Evolutionary conservation across 1,140 invertebrate species (phyloP).

Genomic region (Pseudomyrmex concolor): DNA sequence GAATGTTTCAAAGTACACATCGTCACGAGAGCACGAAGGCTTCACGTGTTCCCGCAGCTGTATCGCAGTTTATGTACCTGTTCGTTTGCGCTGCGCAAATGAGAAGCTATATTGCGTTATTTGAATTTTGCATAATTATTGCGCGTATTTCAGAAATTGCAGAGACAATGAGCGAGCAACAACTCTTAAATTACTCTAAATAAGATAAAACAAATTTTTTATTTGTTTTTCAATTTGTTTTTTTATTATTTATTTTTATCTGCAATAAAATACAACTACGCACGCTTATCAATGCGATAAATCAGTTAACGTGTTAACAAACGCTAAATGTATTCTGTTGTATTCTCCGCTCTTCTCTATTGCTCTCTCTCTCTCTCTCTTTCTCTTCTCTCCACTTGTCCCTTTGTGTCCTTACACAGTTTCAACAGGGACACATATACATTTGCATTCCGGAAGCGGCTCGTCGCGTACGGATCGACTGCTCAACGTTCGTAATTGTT

Average conservation of each 20-base stretch:
- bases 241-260: background rate
- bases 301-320: slow-evolving; percentile 21
- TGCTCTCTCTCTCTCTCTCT: background rate
- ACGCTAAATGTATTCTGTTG: background rate
- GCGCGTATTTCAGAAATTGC: background rate
- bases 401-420: background rate
- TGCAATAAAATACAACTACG: background rate
- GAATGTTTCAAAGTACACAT: slow-evolving; percentile 58
- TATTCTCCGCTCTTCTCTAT: background rate
- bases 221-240: too few relatives aligned
- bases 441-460: background rate
- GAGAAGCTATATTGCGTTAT: background rate
- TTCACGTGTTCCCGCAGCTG: background rate
- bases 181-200: background rate
- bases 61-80: background rate
- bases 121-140: background rate
- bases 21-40: slow-evolving; percentile 37
- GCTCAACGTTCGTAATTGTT: slow-evolving; percentile 21
- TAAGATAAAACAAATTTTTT: background rate
- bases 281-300: background rate
- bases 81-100: background rate
- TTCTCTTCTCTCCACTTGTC: background rate
- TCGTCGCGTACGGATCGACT: background rate
- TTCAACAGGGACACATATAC: background rate
- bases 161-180: background rate